Conservation (phyloP, 2,888 invertebrate species). For the Vanessa cardui region DNA sequence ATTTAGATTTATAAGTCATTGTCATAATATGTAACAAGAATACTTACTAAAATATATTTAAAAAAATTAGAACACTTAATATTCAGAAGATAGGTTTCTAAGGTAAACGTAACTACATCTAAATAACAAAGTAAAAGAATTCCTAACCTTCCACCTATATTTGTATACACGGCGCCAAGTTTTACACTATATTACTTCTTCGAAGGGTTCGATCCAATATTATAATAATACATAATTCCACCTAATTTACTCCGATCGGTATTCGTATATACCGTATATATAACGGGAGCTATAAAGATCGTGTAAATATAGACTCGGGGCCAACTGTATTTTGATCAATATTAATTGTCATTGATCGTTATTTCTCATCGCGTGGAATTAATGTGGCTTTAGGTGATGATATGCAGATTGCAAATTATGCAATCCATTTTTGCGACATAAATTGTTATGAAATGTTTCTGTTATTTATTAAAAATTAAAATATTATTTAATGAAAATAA, state of each 20-base stretch:
- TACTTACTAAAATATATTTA: too few species aligned
- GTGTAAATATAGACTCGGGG: slow-evolving; percentile 33
- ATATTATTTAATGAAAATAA: too few species aligned
- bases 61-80: too few species aligned
- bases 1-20: too few species aligned
- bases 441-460: not conserved
- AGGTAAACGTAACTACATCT: too few species aligned
- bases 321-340: slow-evolving; percentile 21
- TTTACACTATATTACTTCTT: slow-evolving; percentile 25
- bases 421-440: not conserved
- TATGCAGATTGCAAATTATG: slow-evolving; percentile 14
- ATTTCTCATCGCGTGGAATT: slow-evolving; percentile 24
- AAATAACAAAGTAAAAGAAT: not conserved
- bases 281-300: slow-evolving; percentile 31
- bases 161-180: slow-evolving; percentile 11
- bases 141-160: not conserved
- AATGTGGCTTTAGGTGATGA: slow-evolving; percentile 20
- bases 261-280: slow-evolving; percentile 43
- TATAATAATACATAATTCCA: slow-evolving; percentile 37
- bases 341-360: slow-evolving; percentile 26
- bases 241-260: slow-evolving; percentile 38
- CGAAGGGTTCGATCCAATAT: slow-evolving; percentile 22
- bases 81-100: too few species aligned
- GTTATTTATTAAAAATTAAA: too few species aligned
- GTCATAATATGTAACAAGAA: too few species aligned